Evolutionary conservation across 2,113 vertebrate genomes (phyloP), one percentile per base, ranked within the genome.

Genomic region (Miniopterus natalensis): DNA sequence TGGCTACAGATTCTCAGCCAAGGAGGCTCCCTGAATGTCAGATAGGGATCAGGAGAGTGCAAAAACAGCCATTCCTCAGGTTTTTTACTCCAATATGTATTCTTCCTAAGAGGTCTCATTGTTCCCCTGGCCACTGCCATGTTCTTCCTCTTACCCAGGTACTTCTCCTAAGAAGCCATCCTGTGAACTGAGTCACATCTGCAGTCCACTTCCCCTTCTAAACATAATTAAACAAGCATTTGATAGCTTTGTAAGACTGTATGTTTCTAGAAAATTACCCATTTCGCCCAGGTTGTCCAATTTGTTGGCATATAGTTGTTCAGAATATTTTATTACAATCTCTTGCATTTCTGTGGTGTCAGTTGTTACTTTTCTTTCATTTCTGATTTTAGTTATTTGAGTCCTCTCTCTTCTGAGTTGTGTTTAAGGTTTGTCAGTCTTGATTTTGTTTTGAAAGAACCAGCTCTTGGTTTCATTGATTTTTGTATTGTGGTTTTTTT

Each of bases 1-100:
- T 70, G 84, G 95, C 93, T 89, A 89, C 36, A 80, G 36, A 94
- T n/a, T 70, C 66, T 93, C 87, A 89, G n/a, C 57, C 49, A 42
- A 1, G 36, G 17, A 88, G 31, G 7, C 85, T 94, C 57, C 23
- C 20, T 90, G 63, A 86, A 55, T 74, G 31, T 89, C 78, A 93
- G 45, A 83, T 23, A 55, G 51, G 25, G 36, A 73, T 83, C 63
- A 53, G 6, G 4, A 93, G 8, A 57, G 10, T 15, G 8, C 12
- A 80, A 12, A 80, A 71, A 74, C 25, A 71, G 6, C 36, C 29
- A 83, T 65, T 17, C 0, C 5, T 78, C 36, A 20, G 17, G 17
- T 77, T 17, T 70, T 77, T n/a, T 51, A 27, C 13, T 42, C 4
- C 11, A 84, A 18, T 40, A n/a, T 45, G 2, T 59, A 40, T 20